These are phyloP conservation scores for Neelides folsomi DNA, from an alignment of 2,888 invertebrate genomes.

Conservation along the genomic window DNA sequence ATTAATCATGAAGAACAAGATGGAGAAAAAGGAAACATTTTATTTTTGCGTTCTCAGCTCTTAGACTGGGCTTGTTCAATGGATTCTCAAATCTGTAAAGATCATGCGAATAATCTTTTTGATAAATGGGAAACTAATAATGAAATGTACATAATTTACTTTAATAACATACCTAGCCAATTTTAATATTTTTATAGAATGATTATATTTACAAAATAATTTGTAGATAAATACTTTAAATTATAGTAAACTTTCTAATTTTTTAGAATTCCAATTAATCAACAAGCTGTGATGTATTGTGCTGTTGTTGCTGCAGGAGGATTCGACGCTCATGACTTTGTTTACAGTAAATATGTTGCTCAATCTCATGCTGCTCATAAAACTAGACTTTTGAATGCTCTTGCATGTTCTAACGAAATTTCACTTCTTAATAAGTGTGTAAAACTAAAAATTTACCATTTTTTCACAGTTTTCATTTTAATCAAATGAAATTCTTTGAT, in stretches of 20 bases:
- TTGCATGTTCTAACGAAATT: constrained; percentile 4
- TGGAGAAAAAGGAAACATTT: constrained; percentile 6
- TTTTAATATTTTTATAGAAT: too few relatives aligned
- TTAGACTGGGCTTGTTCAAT: constrained; percentile 20
- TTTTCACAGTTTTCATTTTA: too few relatives aligned
- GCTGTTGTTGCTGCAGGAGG: constrained; percentile 1
- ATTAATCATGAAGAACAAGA: constrained; percentile 8
- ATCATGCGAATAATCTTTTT: not conserved
- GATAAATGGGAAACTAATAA: constrained; percentile 4
- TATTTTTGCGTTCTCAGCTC: constrained; percentile 12
- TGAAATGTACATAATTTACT: too few relatives aligned
- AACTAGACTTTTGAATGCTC: constrained; percentile 4
- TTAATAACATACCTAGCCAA: too few relatives aligned
- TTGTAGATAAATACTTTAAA: constrained; percentile 7
- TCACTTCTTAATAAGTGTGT: constrained; percentile 2
- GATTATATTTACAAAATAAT: too few relatives aligned
- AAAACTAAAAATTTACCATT: not conserved
- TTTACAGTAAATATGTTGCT: not conserved
- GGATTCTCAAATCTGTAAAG: constrained; percentile 8
- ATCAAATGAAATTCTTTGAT: too few relatives aligned
- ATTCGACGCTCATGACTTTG: not conserved
- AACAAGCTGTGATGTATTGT: constrained; percentile 4
- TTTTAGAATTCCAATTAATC: constrained; percentile 1
- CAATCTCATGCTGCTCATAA: not conserved
- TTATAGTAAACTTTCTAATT: too few relatives aligned